phyloP scores from a whole-genome alignment of 1,140 invertebrate genomes.

The Colletes gigas region DNA sequence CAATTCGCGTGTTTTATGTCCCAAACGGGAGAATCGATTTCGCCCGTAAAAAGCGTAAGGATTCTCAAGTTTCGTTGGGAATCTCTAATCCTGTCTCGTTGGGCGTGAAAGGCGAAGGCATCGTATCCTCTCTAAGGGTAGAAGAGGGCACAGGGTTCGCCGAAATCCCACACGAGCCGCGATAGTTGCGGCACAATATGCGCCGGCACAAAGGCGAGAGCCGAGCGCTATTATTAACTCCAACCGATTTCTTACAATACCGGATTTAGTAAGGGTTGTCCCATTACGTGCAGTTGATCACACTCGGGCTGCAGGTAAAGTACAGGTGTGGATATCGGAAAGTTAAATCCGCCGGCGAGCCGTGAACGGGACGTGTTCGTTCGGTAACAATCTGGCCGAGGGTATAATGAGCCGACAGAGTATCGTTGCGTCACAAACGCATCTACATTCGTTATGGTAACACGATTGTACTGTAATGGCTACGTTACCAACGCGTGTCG shows the following conservation, averaged over 20 bases:
- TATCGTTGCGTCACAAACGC: slow-evolving; percentile 41
- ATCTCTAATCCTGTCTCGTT: slow-evolving; percentile 10
- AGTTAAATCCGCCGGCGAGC: slow-evolving; percentile 71
- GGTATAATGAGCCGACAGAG: slow-evolving; percentile 45
- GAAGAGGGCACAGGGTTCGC: slow-evolving; percentile 34
- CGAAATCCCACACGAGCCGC: slow-evolving; percentile 55
- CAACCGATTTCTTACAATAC: slow-evolving; percentile 75
- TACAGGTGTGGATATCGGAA: slow-evolving; percentile 77
- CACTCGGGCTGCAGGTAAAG: slow-evolving; percentile 75
- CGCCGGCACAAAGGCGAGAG: slow-evolving; percentile 72
- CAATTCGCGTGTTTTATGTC: too few species aligned
- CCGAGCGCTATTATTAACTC: slow-evolving; percentile 78
- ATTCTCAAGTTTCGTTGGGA: background rate
- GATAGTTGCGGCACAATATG: slow-evolving; percentile 67
- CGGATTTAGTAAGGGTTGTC: slow-evolving; percentile 69
- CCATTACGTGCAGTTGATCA: slow-evolving; percentile 73
- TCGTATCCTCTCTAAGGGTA: slow-evolving; percentile 41
- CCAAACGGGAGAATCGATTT: background rate
- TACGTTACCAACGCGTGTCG: background rate
- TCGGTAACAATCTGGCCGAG: slow-evolving; percentile 43
- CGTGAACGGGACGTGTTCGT: slow-evolving; percentile 44
- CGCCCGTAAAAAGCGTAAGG: background rate
- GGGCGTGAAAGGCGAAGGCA: slow-evolving; percentile 38
- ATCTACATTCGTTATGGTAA: background rate
- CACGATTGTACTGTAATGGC: background rate